Base-by-base conservation (phyloP, 1,140 invertebrate genomes). In the Delia radicum region DNA sequence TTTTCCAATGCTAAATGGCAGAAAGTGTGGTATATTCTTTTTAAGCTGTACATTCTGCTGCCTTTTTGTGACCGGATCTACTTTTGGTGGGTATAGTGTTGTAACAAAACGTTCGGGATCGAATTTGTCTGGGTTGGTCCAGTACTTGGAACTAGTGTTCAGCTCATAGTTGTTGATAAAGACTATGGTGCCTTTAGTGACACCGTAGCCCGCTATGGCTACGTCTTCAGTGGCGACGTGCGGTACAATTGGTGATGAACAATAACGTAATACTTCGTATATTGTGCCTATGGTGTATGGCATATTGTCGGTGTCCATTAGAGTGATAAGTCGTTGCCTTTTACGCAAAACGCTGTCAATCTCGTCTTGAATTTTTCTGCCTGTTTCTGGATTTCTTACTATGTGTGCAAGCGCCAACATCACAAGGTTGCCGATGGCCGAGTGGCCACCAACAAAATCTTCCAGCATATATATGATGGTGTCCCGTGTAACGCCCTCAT, bases 161-260 rank as follows among this genome's bases (percentile, higher is more conserved):
- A 97, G 82, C 55, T 94, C 92, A 84, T 94, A 95, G 77, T 95
- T 96, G 82, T 97, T 97, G 31, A 97, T 90, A 80, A 97, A 95
- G 0, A 97, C 90, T 46, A 96, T 89, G 0, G 94, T 95, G 21
- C 93, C 94, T 81, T 94, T 93, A 33, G 92, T 89, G 0, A 97
- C 90, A 24, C 88, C 88, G 83, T 90, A 96, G 18, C 93, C 94
- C 71, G 90, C 89, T 48, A 97, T 90, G 1, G 89, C 87, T 1
- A 92, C 91, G 76, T 94, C 91, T 77, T 92, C 90, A 18, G 91
- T 95, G 0, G 95, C 93, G 0, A 96, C 94, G 81, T 97, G 95
- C 2, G 96, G 96, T 0, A 97, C 95, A 74, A 97, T 96, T 0
- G 95, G 95, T 0, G 95, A 96, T 0, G 94, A 93, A 1, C 94